Conservation (phyloP, 2,113 vertebrate species). For the Dendropsophus ebraccatus region DNA sequence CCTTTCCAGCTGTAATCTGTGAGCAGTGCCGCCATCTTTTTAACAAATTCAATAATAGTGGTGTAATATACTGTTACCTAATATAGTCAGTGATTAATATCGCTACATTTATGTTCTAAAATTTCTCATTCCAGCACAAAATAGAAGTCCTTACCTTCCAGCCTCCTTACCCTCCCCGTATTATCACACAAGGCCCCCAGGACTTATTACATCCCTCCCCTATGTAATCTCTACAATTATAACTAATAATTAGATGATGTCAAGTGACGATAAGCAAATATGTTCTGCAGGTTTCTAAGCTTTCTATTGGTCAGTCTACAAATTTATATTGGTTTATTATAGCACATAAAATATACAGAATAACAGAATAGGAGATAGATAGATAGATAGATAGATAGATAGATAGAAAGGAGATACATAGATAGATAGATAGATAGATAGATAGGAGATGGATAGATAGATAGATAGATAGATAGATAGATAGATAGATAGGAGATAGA, state of each 20-base stretch:
- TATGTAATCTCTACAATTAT: slow-evolving; percentile 12
- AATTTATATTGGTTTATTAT: too few species aligned
- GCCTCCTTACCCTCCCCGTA: not conserved
- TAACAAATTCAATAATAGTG: not conserved
- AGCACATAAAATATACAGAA: too few species aligned
- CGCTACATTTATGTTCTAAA: not conserved
- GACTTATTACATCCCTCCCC: not conserved
- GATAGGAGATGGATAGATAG: too few species aligned
- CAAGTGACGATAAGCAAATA: not conserved
- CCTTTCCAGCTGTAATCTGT: not conserved
- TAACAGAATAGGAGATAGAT: too few species aligned
- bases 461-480: not conserved
- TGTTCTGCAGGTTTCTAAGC: not conserved
- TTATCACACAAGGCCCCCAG: slow-evolving; percentile 7
- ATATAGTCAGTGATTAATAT: not conserved
- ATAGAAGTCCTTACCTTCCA: slow-evolving; percentile 28
- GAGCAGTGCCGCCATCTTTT: not conserved
- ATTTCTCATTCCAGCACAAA: not conserved
- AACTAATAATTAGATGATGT: slow-evolving; percentile 31
- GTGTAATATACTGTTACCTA: not conserved
- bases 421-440: too few species aligned
- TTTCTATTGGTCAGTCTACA: too few species aligned
- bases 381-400: too few species aligned
- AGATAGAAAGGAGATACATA: too few species aligned
- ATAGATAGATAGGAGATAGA: too few species aligned